A percentile compares a stretch with the other conserved stretches of the same genome.
phyloP scores from a whole-genome alignment of 1,140 invertebrate genomes.

The Centruroides vittatus region DNA sequence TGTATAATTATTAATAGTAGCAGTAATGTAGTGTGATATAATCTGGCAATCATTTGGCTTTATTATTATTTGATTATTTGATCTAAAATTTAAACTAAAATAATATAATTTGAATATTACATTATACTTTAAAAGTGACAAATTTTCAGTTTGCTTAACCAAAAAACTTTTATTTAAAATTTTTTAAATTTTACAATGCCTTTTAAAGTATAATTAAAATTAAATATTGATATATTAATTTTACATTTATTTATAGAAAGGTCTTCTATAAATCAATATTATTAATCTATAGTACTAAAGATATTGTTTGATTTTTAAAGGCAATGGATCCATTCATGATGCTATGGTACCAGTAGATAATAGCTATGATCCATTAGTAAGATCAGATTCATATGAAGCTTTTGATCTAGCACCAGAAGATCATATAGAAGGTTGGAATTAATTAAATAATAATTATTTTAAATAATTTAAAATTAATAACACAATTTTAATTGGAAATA shows the following conservation, averaged over 20 bases:
- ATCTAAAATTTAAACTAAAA: too few species aligned
- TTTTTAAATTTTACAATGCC: too few species aligned
- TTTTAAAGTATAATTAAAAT: not conserved
- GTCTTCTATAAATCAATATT: not conserved
- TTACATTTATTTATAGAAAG: too few species aligned
- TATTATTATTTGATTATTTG: too few species aligned
- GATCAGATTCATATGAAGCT: slow-evolving; percentile 71
- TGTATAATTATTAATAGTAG: too few species aligned
- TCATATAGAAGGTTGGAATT: slow-evolving; percentile 27
- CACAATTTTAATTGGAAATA: not conserved
- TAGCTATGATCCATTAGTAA: slow-evolving; percentile 51
- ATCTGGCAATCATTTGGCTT: too few species aligned
- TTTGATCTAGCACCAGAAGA: slow-evolving; percentile 35
- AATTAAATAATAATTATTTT: slow-evolving; percentile 1
- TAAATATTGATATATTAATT: not conserved
- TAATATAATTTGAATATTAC: too few species aligned
- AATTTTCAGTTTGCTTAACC: too few species aligned
- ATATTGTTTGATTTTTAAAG: slow-evolving; percentile 3
- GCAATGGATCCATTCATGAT: slow-evolving; percentile 15
- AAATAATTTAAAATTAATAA: not conserved
- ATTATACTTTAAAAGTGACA: too few species aligned
- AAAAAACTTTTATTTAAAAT: too few species aligned
- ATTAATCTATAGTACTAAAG: not conserved
- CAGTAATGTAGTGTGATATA: too few species aligned
- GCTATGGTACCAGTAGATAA: slow-evolving; percentile 29